A percentile compares a stretch with the other conserved stretches of the same genome.
Evolutionary conservation across 2,113 vertebrate genomes (phyloP).

Genomic region (Tyrannus savana): DNA sequence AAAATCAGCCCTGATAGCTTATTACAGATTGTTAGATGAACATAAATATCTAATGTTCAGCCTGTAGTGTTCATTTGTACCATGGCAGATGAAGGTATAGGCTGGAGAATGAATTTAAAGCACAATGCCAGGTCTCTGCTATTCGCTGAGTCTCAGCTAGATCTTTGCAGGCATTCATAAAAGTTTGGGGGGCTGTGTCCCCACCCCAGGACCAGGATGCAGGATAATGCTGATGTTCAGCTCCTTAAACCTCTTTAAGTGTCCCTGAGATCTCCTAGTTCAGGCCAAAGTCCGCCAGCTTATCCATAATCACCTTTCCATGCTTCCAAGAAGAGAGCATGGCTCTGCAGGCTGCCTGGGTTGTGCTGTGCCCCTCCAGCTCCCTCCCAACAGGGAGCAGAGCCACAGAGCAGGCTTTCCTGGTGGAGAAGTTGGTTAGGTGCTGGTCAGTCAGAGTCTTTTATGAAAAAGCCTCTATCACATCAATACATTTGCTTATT

Average conservation of each 20-base stretch:
- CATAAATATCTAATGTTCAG: constrained; percentile 44
- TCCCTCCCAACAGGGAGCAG: rapidly evolving
- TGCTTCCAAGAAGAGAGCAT: background rate
- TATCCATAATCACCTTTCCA: background rate
- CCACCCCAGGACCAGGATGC: background rate
- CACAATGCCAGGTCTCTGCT: background rate
- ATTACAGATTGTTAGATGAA: constrained; percentile 58
- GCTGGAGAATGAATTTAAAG: constrained; percentile 11
- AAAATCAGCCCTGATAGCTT: constrained; percentile 52
- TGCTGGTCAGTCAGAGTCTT: background rate
- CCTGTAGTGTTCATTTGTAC: background rate
- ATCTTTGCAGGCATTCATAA: background rate
- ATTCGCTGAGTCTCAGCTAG: background rate
- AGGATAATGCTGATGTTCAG: background rate
- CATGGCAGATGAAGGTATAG: constrained; percentile 25
- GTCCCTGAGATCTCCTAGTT: background rate
- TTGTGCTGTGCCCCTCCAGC: background rate
- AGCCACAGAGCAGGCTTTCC: background rate
- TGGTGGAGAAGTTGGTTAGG: rapidly evolving
- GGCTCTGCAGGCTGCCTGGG: background rate
- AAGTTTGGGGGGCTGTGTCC: background rate
- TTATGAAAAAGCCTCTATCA: background rate
- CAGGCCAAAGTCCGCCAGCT: rapidly evolving
- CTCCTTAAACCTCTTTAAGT: background rate
- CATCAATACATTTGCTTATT: background rate